Conservation (phyloP, 2,797 vertebrate genomes). For the Gorsachius magnificus region DNA sequence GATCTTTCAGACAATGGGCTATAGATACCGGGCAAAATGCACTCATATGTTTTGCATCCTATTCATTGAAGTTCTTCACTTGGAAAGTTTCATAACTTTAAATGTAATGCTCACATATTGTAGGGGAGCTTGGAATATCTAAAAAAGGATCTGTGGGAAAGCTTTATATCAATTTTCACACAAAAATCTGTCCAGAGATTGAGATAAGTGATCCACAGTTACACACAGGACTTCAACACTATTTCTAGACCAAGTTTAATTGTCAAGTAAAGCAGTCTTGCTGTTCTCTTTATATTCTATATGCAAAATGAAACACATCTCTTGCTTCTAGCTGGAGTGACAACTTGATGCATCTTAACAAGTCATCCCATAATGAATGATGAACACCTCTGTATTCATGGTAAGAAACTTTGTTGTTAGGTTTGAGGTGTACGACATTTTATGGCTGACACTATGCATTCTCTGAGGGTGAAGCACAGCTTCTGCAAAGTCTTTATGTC, state of each 20-base stretch:
- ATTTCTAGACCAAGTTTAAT: neutral
- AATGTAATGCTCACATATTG: neutral
- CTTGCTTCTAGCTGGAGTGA: neutral
- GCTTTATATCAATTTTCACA: neutral
- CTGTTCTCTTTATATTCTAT: neutral
- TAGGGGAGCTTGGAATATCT: neutral
- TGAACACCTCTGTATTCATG: neutral
- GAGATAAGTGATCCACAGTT: neutral
- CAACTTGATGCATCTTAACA: neutral
- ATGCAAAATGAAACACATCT: neutral
- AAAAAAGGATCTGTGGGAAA: neutral
- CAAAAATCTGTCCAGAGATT: neutral
- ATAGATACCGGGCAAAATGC: neutral
- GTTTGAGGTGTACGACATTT: neutral
- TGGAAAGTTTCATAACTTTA: neutral
- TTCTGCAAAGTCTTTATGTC: neutral
- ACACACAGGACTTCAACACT: neutral
- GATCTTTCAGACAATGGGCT: neutral
- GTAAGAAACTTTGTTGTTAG: neutral
- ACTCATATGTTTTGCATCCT: neutral
- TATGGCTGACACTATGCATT: neutral
- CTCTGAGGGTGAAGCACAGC: neutral
- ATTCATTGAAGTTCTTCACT: neutral
- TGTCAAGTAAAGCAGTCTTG: neutral
- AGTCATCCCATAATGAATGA: neutral